Base-by-base conservation (phyloP, 53 echinoderm and acorn worm species). In the Paracentrotus lividus region DNA sequence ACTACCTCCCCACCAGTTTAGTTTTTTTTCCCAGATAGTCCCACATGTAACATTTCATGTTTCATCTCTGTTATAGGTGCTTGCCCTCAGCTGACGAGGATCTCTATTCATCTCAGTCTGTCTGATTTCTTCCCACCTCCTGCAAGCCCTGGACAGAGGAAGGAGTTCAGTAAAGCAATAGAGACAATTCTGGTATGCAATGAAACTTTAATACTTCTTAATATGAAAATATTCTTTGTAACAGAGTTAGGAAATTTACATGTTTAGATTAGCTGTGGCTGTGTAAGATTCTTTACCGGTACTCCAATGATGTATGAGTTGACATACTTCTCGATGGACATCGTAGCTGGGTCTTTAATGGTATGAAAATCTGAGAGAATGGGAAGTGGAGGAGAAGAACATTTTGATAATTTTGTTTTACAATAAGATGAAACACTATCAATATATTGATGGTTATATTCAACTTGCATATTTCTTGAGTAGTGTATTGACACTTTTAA, bases 81-180 rank as follows among this genome's bases (percentile, higher is more conserved):
- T 34, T 92, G 92, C 53, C 92, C 92, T 38, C 92, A 78, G 76
- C n/a, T 92, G n/a, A 78, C 45, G 10, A 77, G 42, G 42, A 92
- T 92, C 27, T 92, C 81, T 2, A 29, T 92, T 15, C 81, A 92
- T 57, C 92, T 92, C 33, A 92, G 92, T 55, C 56, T 92, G 57
- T 92, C 92, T 3, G 92, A 92, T 34, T 92, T 92, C 81, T 92
- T 92, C 81, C 77, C 77, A 10, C 55, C 43, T 1, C 92, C 92
- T 56, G 92, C 92, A 21, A 92, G 92, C 29, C 92, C 92, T 36
- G 92, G 92, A 23, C 92, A 92, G 81, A 92, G 81, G 16, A 92
- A 92, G 27, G 92, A 92, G 29, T 92, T 78, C 60, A 78, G 78
- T 56, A 49, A 38, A 43, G 92, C 92, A 4, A 78, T 92, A 15